Evolutionary conservation across 2,797 vertebrate species (phyloP), one percentile per base, ranked within the genome.

Genomic region (Acrocephalus scirpaceus): DNA sequence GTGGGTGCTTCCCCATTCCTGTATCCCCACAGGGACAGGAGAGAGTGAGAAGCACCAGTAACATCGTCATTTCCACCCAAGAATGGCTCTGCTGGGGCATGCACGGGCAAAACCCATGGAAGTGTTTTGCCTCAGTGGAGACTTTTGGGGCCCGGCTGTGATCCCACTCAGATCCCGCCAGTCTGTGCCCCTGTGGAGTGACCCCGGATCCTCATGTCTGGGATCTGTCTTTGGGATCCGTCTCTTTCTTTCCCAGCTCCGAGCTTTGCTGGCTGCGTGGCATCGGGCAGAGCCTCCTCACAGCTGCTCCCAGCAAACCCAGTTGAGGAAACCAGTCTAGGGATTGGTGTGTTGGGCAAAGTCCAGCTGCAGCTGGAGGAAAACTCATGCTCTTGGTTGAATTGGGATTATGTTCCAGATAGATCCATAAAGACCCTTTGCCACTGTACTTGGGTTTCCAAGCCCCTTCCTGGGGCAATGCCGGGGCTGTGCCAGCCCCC

Each of bases 111-210:
- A 84, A 34, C 58, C 30, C 32, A 1, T 8, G 47, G 26, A 65
- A 48, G 27, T 27, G 58, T 32, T 88, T 72, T 14, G 20, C 30
- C 4, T 1, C 0, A 0, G 8, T 42, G 74, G 25, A n/a, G 27
- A n/a, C 21, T 47, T 38, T 3, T 0, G 0, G 57, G 45, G 57
- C 56, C 44, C 0, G 0, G 25, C 44, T 0, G 0, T 5, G n/a
- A 8, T 61, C 50, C 23, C 10, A 0, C 19, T 57, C 5, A 1
- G 6, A 9, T 44, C 21, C 9, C 7, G 5, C 29, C 1, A 3
- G 16, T 11, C 54, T 19, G 62, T 32, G 65, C 5, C 23, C 11
- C 1, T 4, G 45, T 0, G 8, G 19, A 64, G 44, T 0, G 2
- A 14, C 11, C 56, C 71, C 0, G 0, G 16, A 18, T 38, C 21